Conservation (phyloP, 53 echinoderm and acorn worm genomes). For the Paelopatides confundens region DNA sequence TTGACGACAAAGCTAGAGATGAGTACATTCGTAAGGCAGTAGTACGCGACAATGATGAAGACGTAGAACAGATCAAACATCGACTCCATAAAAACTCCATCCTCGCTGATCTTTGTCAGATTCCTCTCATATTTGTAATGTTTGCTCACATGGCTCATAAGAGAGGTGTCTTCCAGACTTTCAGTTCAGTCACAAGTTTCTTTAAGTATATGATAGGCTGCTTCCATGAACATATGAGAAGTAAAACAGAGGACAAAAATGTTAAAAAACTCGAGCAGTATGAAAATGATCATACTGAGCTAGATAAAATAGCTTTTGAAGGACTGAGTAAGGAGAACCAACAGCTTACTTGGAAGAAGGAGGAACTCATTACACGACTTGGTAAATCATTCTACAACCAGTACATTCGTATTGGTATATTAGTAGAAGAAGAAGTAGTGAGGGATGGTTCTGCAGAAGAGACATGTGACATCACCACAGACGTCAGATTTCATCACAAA, state of each 20-base stretch:
- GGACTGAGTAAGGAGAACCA: neutral
- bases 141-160: neutral
- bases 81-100: neutral
- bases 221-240: no score
- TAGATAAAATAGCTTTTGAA: neutral
- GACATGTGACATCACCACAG: no score
- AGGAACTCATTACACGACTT: neutral
- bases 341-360: neutral
- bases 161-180: no score
- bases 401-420: neutral
- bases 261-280: no score
- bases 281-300: neutral
- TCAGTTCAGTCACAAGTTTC: no score
- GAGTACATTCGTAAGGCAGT: neutral
- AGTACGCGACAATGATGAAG: neutral
- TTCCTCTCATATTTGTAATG: neutral
- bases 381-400: neutral
- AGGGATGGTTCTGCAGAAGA: neutral
- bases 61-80: neutral
- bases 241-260: no score
- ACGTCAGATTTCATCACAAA: conserved; percentile 2
- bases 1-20: neutral
- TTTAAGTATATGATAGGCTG: no score
- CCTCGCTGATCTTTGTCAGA: neutral
- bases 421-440: neutral